phyloP scores from a whole-genome alignment of 2,113 vertebrate genomes.

The Rhea americana region DNA sequence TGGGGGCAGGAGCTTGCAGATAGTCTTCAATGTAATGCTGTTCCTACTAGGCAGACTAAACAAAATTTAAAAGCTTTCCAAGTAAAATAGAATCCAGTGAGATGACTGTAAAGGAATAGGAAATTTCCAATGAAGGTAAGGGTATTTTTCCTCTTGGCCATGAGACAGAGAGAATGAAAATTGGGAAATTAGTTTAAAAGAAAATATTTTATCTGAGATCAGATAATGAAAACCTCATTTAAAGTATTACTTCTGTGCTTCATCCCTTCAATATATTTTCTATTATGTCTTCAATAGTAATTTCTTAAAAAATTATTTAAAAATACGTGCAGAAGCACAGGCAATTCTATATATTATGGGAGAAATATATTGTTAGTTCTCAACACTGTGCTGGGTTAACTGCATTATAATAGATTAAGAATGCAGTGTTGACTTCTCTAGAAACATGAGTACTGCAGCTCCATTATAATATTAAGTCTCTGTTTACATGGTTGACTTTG shows the following conservation, averaged over 20 bases:
- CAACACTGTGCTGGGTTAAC: not conserved
- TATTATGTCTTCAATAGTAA: not conserved
- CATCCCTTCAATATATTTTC: not conserved
- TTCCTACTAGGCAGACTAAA: not conserved
- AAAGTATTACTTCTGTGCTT: not conserved
- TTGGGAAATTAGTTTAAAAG: not conserved
- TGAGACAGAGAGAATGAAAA: not conserved
- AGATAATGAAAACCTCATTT: not conserved
- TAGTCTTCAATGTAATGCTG: not conserved
- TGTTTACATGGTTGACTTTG: not conserved
- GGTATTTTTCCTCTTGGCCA: not conserved
- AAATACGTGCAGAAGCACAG: not conserved
- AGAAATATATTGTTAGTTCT: not conserved
- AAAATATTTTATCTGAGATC: not conserved
- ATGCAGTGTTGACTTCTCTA: not conserved
- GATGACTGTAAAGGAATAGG: not conserved
- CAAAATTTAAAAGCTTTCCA: not conserved
- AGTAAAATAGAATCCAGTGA: not conserved
- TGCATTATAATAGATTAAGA: not conserved
- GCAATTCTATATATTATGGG: not conserved
- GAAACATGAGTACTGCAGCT: not conserved
- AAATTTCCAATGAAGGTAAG: not conserved
- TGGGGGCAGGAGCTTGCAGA: not conserved
- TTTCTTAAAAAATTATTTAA: not conserved
- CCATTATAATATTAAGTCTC: not conserved